These are phyloP conservation scores for Clarias macrocephalus DNA, from an alignment of 2,113 vertebrate genomes.

Conservation along the genomic window DNA sequence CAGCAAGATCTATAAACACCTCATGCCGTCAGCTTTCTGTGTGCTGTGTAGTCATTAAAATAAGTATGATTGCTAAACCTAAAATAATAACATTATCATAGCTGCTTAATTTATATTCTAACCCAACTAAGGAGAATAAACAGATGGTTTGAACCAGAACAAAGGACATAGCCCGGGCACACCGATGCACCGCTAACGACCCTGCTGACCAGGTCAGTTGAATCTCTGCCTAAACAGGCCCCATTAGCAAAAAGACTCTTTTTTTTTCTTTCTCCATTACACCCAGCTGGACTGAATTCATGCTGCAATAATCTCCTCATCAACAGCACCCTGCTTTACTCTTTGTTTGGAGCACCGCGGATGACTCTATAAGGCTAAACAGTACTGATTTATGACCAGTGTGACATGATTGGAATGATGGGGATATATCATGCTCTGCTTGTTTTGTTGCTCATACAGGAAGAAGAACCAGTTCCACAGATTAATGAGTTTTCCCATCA, in stretches of 20 bases:
- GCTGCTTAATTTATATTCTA: background rate
- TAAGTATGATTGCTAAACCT: background rate
- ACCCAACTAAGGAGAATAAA: constrained; percentile 9
- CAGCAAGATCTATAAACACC: background rate
- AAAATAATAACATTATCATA: constrained; percentile 19
- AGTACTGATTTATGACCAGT: constrained; percentile 8
- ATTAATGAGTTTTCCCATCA: constrained; percentile 42
- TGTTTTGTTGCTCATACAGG: constrained; percentile 39
- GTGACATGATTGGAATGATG: background rate
- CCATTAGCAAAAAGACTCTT: constrained; percentile 25
- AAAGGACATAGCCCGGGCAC: background rate
- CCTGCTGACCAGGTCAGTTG: constrained; percentile 32
- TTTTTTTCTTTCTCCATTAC: constrained; percentile 1
- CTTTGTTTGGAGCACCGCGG: background rate
- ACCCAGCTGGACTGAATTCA: constrained; percentile 34
- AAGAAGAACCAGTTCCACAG: constrained; percentile 35
- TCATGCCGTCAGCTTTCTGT: background rate
- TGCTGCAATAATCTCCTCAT: constrained; percentile 15
- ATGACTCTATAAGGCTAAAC: background rate
- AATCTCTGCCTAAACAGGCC: constrained; percentile 17
- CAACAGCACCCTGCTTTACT: constrained; percentile 2
- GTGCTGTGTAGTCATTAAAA: background rate
- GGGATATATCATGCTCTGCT: constrained; percentile 41
- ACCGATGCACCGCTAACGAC: constrained; percentile 3
- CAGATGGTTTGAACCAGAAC: background rate